These are phyloP conservation scores for Ctenosaura bakeri DNA, from an alignment of 2,797 vertebrate genomes.

Conservation along the genomic window DNA sequence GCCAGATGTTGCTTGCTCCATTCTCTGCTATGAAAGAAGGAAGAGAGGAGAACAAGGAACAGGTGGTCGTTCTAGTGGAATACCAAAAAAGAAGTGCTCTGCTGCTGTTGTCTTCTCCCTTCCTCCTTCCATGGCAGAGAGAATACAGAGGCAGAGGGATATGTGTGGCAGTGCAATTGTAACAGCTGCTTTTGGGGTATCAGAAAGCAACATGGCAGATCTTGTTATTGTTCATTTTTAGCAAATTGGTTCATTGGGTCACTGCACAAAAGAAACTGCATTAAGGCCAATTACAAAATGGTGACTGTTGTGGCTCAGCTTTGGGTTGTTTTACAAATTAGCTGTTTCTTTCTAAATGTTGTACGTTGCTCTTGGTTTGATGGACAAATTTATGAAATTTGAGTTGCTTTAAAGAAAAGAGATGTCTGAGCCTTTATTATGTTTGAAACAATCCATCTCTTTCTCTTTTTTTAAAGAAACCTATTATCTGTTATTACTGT, in stretches of 20 bases:
- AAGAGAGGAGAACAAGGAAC: too few species aligned
- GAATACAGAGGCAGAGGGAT: too few species aligned
- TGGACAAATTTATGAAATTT: conserved; percentile 64
- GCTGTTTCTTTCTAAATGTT: conserved; percentile 41
- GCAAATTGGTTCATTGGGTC: neutral
- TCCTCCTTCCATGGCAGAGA: too few species aligned
- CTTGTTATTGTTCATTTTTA: neutral
- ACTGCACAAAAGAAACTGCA: neutral
- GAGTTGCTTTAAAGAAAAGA: conserved; percentile 56
- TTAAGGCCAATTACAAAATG: neutral
- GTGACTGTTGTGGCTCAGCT: conserved; percentile 6
- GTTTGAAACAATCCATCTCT: conserved; percentile 75
- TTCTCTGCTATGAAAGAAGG: too few species aligned
- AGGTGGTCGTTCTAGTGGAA: too few species aligned
- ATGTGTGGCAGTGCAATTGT: too few species aligned
- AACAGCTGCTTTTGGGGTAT: too few species aligned
- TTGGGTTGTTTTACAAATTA: conserved; percentile 2
- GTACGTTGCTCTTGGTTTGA: conserved; percentile 36
- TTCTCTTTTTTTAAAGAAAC: conserved; percentile 64
- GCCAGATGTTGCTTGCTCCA: too few species aligned
- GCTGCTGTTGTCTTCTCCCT: too few species aligned
- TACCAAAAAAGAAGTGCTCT: too few species aligned
- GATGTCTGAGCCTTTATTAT: conserved; percentile 75
- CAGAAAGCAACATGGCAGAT: neutral
- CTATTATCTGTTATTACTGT: conserved; percentile 77